Evolutionary conservation across 2,797 vertebrate genomes (phyloP).

Genomic region (Natrix natrix): DNA sequence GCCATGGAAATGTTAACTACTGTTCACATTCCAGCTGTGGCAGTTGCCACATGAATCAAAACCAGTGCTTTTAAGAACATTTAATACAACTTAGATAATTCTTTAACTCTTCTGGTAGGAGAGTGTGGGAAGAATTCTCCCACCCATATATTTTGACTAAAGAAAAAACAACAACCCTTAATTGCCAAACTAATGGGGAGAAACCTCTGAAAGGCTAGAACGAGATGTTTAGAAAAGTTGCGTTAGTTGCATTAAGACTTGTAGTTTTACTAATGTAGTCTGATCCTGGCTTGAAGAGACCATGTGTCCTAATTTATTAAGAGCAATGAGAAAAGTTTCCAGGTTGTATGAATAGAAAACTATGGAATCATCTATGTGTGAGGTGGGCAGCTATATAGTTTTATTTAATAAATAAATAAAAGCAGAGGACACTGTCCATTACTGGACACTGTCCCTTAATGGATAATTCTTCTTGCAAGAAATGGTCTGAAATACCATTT

Average conservation of each 20-base stretch:
- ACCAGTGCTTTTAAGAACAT: background rate
- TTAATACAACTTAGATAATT: conserved; percentile 19
- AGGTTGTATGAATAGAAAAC: background rate
- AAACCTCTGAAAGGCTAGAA: background rate
- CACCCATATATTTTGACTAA: background rate
- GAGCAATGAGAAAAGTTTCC: background rate
- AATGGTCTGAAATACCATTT: background rate
- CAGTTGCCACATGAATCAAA: conserved; percentile 20
- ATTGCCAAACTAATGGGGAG: background rate
- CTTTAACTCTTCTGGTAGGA: background rate
- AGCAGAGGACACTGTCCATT: background rate
- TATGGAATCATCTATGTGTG: background rate
- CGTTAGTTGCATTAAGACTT: background rate
- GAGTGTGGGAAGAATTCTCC: background rate
- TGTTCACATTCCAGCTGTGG: background rate
- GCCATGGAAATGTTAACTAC: conserved; percentile 37
- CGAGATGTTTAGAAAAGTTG: background rate
- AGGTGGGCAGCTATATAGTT: background rate
- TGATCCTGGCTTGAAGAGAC: background rate
- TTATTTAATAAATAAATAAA: background rate
- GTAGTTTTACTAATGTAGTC: background rate
- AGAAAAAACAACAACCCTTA: background rate
- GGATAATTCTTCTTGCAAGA: background rate
- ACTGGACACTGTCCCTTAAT: background rate
- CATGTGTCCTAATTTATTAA: background rate